Evolutionary conservation across 2,113 vertebrate species (phyloP).

Genomic region (Amia ocellicauda): DNA sequence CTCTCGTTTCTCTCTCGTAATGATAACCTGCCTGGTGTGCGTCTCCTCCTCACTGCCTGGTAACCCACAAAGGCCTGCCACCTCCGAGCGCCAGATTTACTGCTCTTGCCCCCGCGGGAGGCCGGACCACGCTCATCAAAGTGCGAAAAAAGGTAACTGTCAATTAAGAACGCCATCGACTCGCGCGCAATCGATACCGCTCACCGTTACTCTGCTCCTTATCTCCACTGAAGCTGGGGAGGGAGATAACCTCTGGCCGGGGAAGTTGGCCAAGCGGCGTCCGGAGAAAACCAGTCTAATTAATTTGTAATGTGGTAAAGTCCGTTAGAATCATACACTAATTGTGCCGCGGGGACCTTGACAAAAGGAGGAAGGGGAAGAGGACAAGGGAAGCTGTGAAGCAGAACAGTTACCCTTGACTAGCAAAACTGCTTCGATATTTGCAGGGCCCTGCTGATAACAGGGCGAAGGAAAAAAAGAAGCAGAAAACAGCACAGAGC

Average conservation of each 20-base stretch:
- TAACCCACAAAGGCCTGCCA: neutral
- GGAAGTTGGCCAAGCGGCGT: neutral
- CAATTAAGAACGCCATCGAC: slow-evolving; percentile 1
- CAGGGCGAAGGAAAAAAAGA: too few relatives aligned
- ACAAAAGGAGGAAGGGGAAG: too few relatives aligned
- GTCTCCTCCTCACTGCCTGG: too few relatives aligned
- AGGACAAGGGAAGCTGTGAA: too few relatives aligned
- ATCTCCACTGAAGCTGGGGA: neutral
- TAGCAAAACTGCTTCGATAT: too few relatives aligned
- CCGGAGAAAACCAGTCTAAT: neutral
- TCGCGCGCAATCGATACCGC: neutral
- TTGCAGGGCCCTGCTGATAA: too few relatives aligned
- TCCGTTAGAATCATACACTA: neutral
- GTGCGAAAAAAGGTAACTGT: neutral
- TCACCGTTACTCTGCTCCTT: neutral
- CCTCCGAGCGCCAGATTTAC: neutral
- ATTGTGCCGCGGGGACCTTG: too few relatives aligned
- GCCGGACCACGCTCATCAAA: neutral
- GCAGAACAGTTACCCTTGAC: too few relatives aligned
- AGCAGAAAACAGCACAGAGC: too few relatives aligned
- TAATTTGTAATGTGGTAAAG: neutral
- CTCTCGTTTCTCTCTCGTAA: too few relatives aligned
- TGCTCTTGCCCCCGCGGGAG: neutral
- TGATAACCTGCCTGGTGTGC: too few relatives aligned
- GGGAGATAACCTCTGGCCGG: neutral